Conservation (phyloP, 2,113 vertebrate species). For the Euleptes europaea region DNA sequence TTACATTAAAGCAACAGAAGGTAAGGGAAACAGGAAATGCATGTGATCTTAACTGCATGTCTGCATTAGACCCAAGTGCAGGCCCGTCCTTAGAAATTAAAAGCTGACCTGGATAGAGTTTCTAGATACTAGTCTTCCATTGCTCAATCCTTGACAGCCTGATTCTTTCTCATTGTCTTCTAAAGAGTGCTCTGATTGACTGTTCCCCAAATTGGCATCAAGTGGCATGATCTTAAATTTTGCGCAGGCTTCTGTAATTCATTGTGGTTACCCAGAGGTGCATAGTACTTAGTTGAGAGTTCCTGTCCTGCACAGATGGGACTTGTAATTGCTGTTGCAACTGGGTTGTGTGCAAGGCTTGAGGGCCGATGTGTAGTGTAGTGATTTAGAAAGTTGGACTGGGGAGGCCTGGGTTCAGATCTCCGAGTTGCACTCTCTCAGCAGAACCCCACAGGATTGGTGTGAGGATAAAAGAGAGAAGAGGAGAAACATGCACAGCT, state of each 20-base stretch:
- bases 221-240: background rate
- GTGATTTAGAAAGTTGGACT: no score
- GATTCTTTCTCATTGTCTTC: background rate
- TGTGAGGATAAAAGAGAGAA: no score
- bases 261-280: background rate
- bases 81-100: background rate
- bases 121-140: background rate
- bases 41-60: background rate
- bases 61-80: background rate
- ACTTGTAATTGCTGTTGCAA: background rate
- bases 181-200: background rate
- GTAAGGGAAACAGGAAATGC: constrained; percentile 72
- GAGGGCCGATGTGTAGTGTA: no score
- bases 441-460: no score
- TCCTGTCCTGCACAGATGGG: background rate
- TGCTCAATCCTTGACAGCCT: background rate
- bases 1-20: constrained; percentile 88
- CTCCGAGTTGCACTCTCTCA: no score
- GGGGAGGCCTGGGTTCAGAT: no score
- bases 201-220: background rate
- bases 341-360: background rate
- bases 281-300: background rate
- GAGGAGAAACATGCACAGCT: no score
- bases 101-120: background rate
- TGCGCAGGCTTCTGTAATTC: background rate